Base-by-base conservation (phyloP, 2,888 invertebrate genomes). In the Calameuta filiformis region DNA sequence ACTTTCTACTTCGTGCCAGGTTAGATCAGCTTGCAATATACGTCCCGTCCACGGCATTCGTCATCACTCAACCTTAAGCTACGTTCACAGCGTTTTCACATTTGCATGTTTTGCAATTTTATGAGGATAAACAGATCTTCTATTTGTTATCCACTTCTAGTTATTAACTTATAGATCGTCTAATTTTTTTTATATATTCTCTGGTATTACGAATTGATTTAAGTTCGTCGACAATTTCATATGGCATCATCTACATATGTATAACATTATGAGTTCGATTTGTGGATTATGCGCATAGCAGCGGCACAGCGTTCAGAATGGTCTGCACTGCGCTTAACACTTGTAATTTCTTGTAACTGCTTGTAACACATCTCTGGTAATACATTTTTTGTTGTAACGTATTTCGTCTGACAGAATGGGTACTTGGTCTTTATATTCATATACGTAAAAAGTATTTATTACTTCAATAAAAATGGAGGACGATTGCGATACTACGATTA, bases 401-500 rank as follows among this genome's bases (percentile, higher is more conserved):
- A 56, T 56, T 56, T 56, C 56, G 56, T 56, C 56, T 56, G 56
- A 56, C 56, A 56, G 56, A 56, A 56, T 56, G 56, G 56, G 56
- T 56, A 56, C 56, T 56, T 56, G 56, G 23, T 56, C 23, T 56
- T 56, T 56, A 56, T 56, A 56, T 56, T 23, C 56, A 23, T 23
- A 56, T 56, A 56, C 56, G 2, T 56, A 23, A 56, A 56, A 56
- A 23, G 15, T 56, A 15, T 56, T 56, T 56, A 56, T 56, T 56
- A 56, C 23, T 56, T 23, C 23, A 23, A 56, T 23, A 68, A 85
- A 85, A 83, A 88, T 85, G 86, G 87, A 87, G 81, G 87, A 90
- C 31, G 83, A 84, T 74, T 85, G 82, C 35, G 86, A 87, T 77
- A 81, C 85, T 31, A 86, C 87, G 23, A 85, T 86, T 69, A 88